Evolutionary conservation across 1,140 invertebrate genomes (phyloP).

Genomic region (Calephelis virginiensis): DNA sequence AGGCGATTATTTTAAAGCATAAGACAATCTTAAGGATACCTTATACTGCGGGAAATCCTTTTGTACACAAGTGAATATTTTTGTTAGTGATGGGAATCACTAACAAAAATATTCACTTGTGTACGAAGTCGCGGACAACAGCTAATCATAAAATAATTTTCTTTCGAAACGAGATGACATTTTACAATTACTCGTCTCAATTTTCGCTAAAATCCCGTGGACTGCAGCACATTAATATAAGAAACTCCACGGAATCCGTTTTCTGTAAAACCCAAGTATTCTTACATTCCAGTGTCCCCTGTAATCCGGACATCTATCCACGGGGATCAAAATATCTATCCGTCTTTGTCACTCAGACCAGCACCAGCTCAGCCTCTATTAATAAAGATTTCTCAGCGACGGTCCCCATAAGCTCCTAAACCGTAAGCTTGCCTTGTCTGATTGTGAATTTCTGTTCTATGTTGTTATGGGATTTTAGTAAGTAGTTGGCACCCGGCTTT

Average conservation of each 20-base stretch:
- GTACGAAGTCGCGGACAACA: no score
- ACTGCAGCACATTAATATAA: constrained; percentile 3
- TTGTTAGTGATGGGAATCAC: no score
- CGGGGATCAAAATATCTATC: constrained; percentile 47
- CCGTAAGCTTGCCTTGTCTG: constrained; percentile 45
- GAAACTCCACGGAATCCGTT: constrained; percentile 11
- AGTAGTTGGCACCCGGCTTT: no score
- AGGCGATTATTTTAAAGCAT: no score
- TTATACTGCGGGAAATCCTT: no score
- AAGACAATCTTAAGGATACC: no score
- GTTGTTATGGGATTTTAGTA: constrained; percentile 26
- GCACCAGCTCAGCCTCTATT: constrained; percentile 52
- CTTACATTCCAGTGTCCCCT: constrained; percentile 24
- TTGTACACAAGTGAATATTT: no score
- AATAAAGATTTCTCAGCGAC: constrained; percentile 67
- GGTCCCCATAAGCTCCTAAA: constrained; percentile 40
- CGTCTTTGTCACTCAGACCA: constrained; percentile 55
- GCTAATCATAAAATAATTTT: background rate
- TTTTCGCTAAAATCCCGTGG: background rate
- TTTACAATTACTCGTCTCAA: no score
- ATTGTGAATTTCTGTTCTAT: constrained; percentile 54
- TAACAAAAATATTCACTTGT: no score
- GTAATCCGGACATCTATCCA: constrained; percentile 51
- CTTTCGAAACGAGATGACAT: background rate
- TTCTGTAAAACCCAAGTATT: constrained; percentile 27